phyloP scores from a whole-genome alignment of 2,113 vertebrate species.

The Saimiri boliviensis region DNA sequence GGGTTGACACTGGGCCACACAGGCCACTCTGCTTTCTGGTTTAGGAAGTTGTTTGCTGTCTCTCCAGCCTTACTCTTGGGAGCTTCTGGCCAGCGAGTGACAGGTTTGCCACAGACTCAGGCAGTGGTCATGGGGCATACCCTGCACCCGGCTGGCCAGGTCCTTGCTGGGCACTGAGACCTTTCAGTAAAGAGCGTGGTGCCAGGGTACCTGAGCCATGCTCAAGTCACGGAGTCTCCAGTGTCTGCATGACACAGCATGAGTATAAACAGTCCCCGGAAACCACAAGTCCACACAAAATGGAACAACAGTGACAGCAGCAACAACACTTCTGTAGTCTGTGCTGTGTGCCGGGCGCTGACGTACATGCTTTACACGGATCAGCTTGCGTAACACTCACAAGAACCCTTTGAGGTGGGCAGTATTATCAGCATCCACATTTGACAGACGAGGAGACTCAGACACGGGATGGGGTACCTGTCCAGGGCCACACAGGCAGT shows the following conservation, averaged over 20 bases:
- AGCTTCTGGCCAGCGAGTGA: background rate
- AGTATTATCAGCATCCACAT: background rate
- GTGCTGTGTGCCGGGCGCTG: background rate
- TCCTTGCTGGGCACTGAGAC: background rate
- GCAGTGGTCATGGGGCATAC: background rate
- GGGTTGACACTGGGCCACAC: background rate
- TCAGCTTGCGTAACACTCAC: background rate
- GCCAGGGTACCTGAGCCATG: background rate
- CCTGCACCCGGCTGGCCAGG: background rate
- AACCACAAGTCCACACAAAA: background rate
- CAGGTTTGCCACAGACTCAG: background rate
- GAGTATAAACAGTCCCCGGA: background rate
- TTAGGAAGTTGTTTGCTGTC: background rate
- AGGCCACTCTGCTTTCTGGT: background rate
- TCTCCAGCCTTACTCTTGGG: background rate
- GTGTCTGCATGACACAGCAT: background rate
- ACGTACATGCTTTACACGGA: fast-evolving
- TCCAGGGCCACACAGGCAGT: background rate
- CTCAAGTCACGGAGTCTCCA: background rate
- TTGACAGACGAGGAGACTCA: background rate
- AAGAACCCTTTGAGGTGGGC: fast-evolving
- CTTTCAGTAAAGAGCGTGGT: background rate
- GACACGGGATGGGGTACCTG: background rate
- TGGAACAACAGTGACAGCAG: background rate
- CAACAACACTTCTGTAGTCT: background rate